Evolutionary conservation across 2,888 invertebrate genomes (phyloP).

Genomic region (Argyra leucocephala): DNA sequence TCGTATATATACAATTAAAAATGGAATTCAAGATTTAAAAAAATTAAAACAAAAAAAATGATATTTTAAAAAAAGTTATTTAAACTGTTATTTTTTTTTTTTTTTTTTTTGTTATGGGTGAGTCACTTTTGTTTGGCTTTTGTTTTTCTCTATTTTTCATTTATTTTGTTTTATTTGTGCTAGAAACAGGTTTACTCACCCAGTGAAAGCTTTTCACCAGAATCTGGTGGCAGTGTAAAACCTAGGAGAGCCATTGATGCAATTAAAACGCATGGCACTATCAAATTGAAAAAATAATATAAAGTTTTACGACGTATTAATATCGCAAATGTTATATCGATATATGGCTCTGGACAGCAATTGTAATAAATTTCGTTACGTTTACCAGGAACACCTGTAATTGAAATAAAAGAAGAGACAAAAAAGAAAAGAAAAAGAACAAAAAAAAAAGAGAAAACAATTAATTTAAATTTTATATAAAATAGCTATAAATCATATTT

Average conservation of each 20-base stretch:
- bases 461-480: too few relatives aligned
- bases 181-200: conserved; percentile 49
- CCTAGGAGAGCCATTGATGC: conserved; percentile 97
- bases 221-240: conserved; percentile 97
- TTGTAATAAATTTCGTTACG: conserved; percentile 91
- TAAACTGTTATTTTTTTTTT: too few relatives aligned
- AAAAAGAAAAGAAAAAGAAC: background rate
- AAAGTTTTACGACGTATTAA: conserved; percentile 93
- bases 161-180: conserved; percentile 5
- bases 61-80: too few relatives aligned
- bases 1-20: too few relatives aligned
- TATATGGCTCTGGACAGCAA: conserved; percentile 96
- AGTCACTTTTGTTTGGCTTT: conserved; percentile 9
- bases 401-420: background rate
- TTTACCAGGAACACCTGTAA: conserved; percentile 82
- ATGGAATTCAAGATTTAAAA: too few relatives aligned
- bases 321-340: conserved; percentile 95
- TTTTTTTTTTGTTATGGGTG: conserved; percentile 9
- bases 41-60: too few relatives aligned
- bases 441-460: background rate
- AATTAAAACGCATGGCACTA: conserved; percentile 97
- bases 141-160: background rate
- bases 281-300: conserved; percentile 99
- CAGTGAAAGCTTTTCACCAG: conserved; percentile 97
- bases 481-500: too few relatives aligned